Percentiles rank a stretch among this genome's conserved stretches.
These are phyloP conservation scores for Herpailurus yagouaroundi DNA, from an alignment of 2,113 vertebrate species.

Conservation along the genomic window DNA sequence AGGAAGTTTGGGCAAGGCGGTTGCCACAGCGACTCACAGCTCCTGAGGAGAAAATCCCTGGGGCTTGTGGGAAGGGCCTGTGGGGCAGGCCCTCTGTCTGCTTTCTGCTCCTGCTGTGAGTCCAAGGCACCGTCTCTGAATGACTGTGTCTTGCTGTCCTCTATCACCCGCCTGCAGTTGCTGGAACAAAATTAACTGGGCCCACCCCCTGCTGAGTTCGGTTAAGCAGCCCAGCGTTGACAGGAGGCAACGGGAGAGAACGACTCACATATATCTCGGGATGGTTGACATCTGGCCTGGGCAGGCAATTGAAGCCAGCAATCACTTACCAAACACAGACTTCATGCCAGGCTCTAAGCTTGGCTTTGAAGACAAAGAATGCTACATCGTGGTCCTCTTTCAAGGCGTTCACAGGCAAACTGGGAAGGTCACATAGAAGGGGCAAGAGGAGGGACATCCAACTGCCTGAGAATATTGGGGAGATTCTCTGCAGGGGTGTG, in stretches of 20 bases:
- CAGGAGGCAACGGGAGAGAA: neutral
- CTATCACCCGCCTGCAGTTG: neutral
- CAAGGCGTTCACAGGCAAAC: neutral
- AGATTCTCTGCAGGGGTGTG: neutral
- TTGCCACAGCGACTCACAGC: neutral
- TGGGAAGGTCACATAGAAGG: neutral
- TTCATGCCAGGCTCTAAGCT: neutral
- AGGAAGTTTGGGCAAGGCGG: neutral
- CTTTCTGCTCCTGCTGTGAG: neutral
- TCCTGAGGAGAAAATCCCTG: neutral
- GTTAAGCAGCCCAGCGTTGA: neutral
- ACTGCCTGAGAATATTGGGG: neutral
- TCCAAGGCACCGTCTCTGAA: neutral
- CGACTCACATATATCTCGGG: neutral
- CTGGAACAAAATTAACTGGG: neutral
- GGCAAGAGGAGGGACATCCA: rapidly evolving
- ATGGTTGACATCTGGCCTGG: neutral
- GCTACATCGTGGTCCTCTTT: neutral
- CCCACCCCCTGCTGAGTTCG: neutral
- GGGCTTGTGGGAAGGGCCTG: neutral
- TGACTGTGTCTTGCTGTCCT: neutral
- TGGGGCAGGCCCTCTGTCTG: rapidly evolving
- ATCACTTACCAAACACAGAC: neutral
- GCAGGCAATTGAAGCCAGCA: rapidly evolving
- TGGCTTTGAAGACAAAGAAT: neutral